A percentile compares a stretch with the other conserved stretches of the same genome.
These are phyloP conservation scores for Lates japonicus DNA, from an alignment of 2,797 vertebrate species.

Conservation along the genomic window DNA sequence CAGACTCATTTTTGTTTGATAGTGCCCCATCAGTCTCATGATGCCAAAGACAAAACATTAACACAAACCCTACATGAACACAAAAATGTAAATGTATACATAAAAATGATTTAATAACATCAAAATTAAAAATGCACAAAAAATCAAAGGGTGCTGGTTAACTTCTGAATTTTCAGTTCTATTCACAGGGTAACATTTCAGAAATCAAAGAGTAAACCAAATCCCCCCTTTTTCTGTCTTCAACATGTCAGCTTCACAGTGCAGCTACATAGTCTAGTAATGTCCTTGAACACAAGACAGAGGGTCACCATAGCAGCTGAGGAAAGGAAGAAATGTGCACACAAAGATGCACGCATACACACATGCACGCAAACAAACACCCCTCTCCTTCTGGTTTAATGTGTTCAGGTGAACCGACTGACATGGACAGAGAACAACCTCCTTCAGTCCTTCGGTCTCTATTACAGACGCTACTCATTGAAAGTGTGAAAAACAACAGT, in stretches of 20 bases:
- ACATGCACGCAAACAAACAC: conserved; percentile 16
- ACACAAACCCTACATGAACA: not conserved
- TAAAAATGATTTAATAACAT: not conserved
- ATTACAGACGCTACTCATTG: not conserved
- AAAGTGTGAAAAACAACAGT: conserved; percentile 1
- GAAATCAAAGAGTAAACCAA: not conserved
- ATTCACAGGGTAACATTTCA: not conserved
- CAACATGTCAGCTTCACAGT: not conserved
- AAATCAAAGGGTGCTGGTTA: not conserved
- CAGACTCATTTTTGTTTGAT: not conserved
- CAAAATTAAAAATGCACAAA: not conserved
- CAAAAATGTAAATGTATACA: not conserved
- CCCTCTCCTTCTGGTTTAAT: conserved; percentile 7
- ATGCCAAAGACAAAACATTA: not conserved
- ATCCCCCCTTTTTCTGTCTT: not conserved
- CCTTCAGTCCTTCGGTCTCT: not conserved
- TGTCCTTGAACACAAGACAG: conserved; percentile 73
- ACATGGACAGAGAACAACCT: not conserved
- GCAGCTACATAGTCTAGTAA: conserved; percentile 42
- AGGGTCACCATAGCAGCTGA: conserved; percentile 67
- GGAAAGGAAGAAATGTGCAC: conserved; percentile 12
- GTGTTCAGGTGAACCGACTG: conserved; percentile 39
- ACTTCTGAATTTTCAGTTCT: not conserved
- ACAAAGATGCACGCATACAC: not conserved
- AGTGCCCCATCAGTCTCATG: not conserved